A percentile compares a stretch with the other conserved stretches of the same genome.
phyloP scores from a whole-genome alignment of 37 sponge, comb jelly and placozoan genomes.

The Spongilla lacustris region DNA sequence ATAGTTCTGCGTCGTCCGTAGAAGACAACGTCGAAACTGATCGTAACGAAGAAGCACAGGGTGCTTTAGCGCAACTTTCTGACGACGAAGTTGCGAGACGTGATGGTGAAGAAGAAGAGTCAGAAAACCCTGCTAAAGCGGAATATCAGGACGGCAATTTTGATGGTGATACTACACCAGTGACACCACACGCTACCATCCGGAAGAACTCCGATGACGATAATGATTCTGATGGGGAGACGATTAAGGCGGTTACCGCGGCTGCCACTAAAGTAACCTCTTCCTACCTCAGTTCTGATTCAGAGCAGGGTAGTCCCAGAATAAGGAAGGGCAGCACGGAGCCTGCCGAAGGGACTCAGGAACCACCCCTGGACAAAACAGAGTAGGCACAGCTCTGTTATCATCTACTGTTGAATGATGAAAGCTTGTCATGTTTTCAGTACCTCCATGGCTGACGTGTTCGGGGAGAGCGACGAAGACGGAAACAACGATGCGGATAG shows the following conservation, averaged over 20 bases:
- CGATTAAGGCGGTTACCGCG: background rate
- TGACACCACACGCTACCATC: background rate
- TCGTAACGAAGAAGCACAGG: constrained; percentile 9
- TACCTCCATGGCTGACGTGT: background rate
- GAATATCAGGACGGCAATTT: background rate
- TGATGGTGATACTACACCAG: background rate
- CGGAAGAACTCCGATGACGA: background rate
- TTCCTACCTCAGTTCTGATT: background rate
- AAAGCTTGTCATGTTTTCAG: background rate
- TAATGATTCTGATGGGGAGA: background rate
- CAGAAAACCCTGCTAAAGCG: constrained; percentile 10
- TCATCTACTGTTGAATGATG: background rate
- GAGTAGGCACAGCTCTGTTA: background rate
- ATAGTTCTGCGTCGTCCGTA: background rate
- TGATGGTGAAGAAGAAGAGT: constrained; percentile 5
- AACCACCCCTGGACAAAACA: background rate
- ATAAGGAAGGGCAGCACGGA: background rate
- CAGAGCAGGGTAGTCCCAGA: background rate
- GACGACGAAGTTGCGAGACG: constrained; percentile 9
- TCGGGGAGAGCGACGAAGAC: background rate
- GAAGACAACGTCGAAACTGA: background rate
- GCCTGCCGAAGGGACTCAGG: background rate
- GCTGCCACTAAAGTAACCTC: background rate
- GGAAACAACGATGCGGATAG: background rate
- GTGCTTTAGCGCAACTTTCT: background rate